Percentiles rank a stretch among this genome's conserved stretches.
Conservation (phyloP, 2,797 vertebrate species). For the Muraenolepis orangiensis region DNA sequence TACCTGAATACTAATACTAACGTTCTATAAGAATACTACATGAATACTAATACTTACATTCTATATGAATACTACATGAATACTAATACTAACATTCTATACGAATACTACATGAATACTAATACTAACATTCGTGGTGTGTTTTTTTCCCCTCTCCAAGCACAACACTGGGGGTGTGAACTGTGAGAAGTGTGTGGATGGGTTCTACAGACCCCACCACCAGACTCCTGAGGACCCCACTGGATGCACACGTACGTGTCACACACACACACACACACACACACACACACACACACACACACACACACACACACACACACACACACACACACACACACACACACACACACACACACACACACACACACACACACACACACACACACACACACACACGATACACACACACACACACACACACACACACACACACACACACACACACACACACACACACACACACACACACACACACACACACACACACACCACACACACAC, state of each 20-base stretch:
- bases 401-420: background rate
- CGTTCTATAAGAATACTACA: too few species aligned
- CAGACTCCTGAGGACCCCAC: slow-evolving; percentile 66
- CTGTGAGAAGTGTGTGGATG: slow-evolving; percentile 83
- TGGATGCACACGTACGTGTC: slow-evolving; percentile 83
- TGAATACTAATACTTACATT: too few species aligned
- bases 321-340: background rate
- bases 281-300: background rate
- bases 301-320: too few species aligned
- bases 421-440: background rate
- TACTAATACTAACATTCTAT: background rate
- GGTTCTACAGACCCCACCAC: slow-evolving; percentile 81
- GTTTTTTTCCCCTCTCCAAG: slow-evolving; percentile 60
- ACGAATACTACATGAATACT: background rate
- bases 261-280: too few species aligned
- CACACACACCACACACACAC: too few species aligned
- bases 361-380: background rate
- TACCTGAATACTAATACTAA: too few species aligned
- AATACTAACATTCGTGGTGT: background rate
- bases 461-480: too few species aligned
- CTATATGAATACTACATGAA: too few species aligned
- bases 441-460: background rate
- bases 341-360: too few species aligned
- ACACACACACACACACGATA: too few species aligned
- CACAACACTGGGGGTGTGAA: slow-evolving; percentile 93